Conservation (phyloP, 1,140 invertebrate species). For the Drosophila seguyi region DNA sequence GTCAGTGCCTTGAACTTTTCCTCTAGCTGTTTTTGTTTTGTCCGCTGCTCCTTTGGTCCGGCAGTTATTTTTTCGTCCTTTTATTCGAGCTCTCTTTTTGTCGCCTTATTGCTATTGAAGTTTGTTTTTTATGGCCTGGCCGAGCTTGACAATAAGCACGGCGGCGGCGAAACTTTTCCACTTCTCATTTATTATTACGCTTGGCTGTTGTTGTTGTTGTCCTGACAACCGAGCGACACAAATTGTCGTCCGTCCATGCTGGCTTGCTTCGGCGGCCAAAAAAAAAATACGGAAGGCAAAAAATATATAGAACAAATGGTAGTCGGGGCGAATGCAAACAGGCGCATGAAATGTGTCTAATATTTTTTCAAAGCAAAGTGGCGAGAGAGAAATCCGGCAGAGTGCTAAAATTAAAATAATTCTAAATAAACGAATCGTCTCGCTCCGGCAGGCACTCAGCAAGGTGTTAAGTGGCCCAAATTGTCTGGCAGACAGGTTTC, state of each 20-base stretch:
- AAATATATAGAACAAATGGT: slow-evolving; percentile 46
- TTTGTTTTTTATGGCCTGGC: slow-evolving; percentile 80
- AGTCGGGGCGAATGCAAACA: slow-evolving; percentile 61
- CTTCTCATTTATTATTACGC: slow-evolving; percentile 83
- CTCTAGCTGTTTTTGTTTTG: slow-evolving; percentile 45
- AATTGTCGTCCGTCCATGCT: slow-evolving; percentile 58
- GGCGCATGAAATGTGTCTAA: slow-evolving; percentile 58
- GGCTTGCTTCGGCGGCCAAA: slow-evolving; percentile 10
- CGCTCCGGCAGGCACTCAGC: slow-evolving; percentile 68
- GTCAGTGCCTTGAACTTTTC: slow-evolving; percentile 82
- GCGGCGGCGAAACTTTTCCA: slow-evolving; percentile 79
- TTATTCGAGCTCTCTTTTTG: slow-evolving; percentile 56
- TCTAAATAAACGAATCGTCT: slow-evolving; percentile 72
- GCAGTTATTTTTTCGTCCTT: slow-evolving; percentile 42
- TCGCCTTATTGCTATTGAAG: slow-evolving; percentile 82
- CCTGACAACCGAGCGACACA: slow-evolving; percentile 73
- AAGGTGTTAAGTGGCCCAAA: slow-evolving; percentile 79
- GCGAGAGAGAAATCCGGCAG: slow-evolving; percentile 19
- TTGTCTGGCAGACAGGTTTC: slow-evolving; percentile 39
- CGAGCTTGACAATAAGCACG: slow-evolving; percentile 82
- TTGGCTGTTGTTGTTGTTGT: slow-evolving; percentile 56
- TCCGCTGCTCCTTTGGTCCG: slow-evolving; percentile 64
- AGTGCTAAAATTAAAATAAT: slow-evolving; percentile 69
- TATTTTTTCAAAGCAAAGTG: slow-evolving; percentile 25
- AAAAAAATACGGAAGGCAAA: slow-evolving; percentile 14